Evolutionary conservation across 2,888 invertebrate species (phyloP).

Genomic region (Gymnoscelis rufifasciata): DNA sequence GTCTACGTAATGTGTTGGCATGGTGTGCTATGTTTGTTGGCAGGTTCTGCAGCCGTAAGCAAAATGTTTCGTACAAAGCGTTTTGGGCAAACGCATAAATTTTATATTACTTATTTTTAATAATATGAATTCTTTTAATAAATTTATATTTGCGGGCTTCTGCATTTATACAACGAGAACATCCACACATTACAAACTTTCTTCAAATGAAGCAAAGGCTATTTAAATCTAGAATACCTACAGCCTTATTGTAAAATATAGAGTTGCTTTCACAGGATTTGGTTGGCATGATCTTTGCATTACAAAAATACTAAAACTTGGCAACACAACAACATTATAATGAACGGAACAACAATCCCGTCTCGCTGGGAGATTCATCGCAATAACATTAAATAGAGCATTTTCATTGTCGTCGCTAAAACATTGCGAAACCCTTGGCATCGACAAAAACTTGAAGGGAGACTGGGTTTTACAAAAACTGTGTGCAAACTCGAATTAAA

Average conservation of each 20-base stretch:
- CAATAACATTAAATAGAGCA: constrained; percentile 18
- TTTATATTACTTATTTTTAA: background rate
- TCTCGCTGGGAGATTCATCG: constrained; percentile 17
- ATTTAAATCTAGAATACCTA: too few species aligned
- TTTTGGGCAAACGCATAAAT: background rate
- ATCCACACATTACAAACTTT: too few species aligned
- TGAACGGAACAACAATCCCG: constrained; percentile 17
- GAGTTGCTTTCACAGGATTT: constrained; percentile 4
- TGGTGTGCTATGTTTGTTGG: constrained; percentile 17
- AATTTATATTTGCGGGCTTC: too few species aligned
- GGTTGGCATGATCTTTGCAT: constrained; percentile 7
- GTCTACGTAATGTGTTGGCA: constrained; percentile 9
- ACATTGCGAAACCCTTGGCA: constrained; percentile 40
- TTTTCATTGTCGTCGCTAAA: constrained; percentile 33
- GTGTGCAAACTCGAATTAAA: constrained; percentile 67
- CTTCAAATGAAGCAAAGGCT: too few species aligned
- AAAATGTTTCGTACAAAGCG: constrained; percentile 7
- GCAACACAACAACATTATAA: constrained; percentile 19
- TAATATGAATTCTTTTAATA: background rate
- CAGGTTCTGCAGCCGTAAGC: constrained; percentile 23
- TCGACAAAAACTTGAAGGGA: constrained; percentile 42
- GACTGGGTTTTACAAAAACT: constrained; percentile 56
- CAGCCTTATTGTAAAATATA: background rate
- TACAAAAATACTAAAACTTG: constrained; percentile 18
- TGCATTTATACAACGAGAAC: too few species aligned